Base-by-base conservation (phyloP, 2,888 invertebrate genomes). In the Drosophila trichaetosa region DNA sequence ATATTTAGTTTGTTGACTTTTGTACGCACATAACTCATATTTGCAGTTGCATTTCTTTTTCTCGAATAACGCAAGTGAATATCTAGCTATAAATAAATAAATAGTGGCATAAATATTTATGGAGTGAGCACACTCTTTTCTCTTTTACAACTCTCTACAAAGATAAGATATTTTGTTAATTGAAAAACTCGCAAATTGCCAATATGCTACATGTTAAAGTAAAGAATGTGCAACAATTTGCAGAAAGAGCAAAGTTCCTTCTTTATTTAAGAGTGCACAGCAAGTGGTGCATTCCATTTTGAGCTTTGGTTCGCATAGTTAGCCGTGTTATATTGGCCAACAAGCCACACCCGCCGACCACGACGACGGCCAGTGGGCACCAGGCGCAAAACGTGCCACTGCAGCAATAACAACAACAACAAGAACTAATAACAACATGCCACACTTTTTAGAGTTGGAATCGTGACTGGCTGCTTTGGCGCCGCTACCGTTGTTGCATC, bases 401-500 rank as follows among this genome's bases (percentile, higher is more conserved):
- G 53, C 53, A 42, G 54, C 38, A 66, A 46, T 29, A 53, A 60
- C 58, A 18, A 52, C 42, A 42, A 52, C 29, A 66, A 66, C 59
- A 72, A 49, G n/a, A 63, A 48, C 56, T 38, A 51, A 54, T 52
- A 67, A 40, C 80, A 75, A 73, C 78, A 76, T 88, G 84, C 87
- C 85, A 87, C 82, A 89, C 69, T 83, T 83, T 83, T 73, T 64
- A 63, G 64, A 68, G 64, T 72, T 68, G 72, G 73, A 87, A 73
- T 89, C 89, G 85, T 86, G 85, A 86, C 76, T 76, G 69, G 62
- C 63, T 53, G 73, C 72, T 67, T 69, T 80, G 80, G 74, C 82
- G 81, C 83, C 85, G 77, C 73, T 73, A 73, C 78, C 62, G 69
- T 66, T 29, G 58, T 53, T 38, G 63, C 74, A 59, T 56, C 74